Conservation (phyloP, 2,888 invertebrate genomes). For the Gymnosoma rotundatum region DNA sequence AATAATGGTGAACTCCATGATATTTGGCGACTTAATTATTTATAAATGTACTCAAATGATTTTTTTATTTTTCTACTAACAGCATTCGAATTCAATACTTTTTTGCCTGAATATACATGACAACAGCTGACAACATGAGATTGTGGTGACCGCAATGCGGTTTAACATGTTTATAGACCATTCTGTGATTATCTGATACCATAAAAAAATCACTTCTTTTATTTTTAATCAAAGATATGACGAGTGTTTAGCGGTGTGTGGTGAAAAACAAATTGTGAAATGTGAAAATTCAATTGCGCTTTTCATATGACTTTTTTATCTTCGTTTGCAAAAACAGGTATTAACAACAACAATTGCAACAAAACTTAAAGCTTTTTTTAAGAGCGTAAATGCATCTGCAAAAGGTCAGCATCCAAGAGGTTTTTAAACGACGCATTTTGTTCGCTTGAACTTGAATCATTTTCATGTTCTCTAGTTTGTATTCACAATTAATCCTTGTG, state of each 20-base stretch:
- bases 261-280: neutral
- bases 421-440: constrained; percentile 11
- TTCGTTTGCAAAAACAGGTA: constrained; percentile 7
- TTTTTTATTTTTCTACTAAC: no score
- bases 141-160: no score
- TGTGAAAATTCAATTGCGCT: neutral
- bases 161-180: no score
- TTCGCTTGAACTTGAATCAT: constrained; percentile 22
- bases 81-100: no score
- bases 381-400: neutral
- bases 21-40: no score
- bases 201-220: no score
- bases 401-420: neutral
- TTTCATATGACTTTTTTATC: neutral
- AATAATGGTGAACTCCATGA: no score
- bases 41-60: no score
- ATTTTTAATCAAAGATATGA: no score
- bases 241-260: neutral
- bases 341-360: constrained; percentile 18
- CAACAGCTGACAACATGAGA: no score
- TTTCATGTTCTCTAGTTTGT: neutral
- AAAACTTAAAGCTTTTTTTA: neutral
- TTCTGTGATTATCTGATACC: no score
- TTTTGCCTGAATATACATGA: no score
- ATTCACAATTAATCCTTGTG: neutral